Evolutionary conservation across 1,140 invertebrate species (phyloP).

Genomic region (Lithobius niger): DNA sequence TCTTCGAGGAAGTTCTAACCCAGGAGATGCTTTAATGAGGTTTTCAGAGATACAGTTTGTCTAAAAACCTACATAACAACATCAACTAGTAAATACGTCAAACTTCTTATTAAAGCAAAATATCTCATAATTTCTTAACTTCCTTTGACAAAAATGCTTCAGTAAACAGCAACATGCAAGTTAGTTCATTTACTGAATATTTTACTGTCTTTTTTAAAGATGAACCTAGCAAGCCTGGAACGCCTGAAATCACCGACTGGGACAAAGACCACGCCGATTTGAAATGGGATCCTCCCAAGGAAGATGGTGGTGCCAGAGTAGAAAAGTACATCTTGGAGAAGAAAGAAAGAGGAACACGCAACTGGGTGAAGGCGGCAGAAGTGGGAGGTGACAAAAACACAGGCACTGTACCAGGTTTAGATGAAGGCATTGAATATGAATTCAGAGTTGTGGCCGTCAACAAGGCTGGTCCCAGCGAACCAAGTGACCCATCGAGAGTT

Average conservation of each 20-base stretch:
- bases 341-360: constrained; percentile 73
- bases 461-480: constrained; percentile 84
- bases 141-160: too few relatives aligned
- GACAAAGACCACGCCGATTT: constrained; percentile 90
- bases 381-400: constrained; percentile 56
- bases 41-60: too few relatives aligned
- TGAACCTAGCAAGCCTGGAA: constrained; percentile 81
- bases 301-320: constrained; percentile 84
- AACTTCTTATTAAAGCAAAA: too few relatives aligned
- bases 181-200: constrained; percentile 6
- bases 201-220: constrained; percentile 40
- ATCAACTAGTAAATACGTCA: too few relatives aligned
- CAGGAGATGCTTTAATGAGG: too few relatives aligned
- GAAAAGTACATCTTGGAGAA: constrained; percentile 92
- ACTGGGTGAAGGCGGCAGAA: constrained; percentile 52
- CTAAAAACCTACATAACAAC: too few relatives aligned
- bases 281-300: constrained; percentile 68
- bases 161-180: too few relatives aligned
- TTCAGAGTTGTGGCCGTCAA: constrained; percentile 93
- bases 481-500: constrained; percentile 81
- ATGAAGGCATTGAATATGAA: constrained; percentile 91
- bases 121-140: too few relatives aligned
- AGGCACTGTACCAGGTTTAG: constrained; percentile 69
- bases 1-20: too few relatives aligned
- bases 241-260: constrained; percentile 83